Evolutionary conservation across 2,888 invertebrate genomes (phyloP).

Genomic region (Drosophila mettleri): DNA sequence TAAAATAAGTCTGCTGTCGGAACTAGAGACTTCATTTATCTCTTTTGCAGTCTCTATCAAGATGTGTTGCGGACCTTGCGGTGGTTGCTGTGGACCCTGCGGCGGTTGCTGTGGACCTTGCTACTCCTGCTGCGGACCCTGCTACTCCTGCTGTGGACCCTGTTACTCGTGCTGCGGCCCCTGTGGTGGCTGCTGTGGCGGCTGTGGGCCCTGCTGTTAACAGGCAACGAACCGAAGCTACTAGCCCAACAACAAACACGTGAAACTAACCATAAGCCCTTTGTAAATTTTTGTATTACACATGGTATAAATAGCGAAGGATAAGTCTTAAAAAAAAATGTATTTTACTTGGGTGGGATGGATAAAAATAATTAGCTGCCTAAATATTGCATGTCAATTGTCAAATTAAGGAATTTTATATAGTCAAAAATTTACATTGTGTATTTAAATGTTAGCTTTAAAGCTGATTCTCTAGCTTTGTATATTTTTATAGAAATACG

Average conservation of each 20-base stretch:
- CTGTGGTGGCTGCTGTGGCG: slow-evolving; percentile 1
- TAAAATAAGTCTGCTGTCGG: not conserved
- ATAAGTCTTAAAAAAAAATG: not conserved
- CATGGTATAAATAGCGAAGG: not conserved
- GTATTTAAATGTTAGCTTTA: too few species aligned
- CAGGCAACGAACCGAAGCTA: not conserved
- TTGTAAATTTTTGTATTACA: not conserved
- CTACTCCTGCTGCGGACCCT: slow-evolving; percentile 6
- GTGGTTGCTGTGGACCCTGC: slow-evolving; percentile 4
- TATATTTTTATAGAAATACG: too few species aligned
- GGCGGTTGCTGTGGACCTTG: not conserved
- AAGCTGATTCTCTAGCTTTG: too few species aligned
- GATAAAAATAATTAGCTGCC: not conserved
- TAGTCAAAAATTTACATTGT: too few species aligned
- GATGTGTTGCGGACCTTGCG: slow-evolving; percentile 16
- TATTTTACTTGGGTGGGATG: not conserved
- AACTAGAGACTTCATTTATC: not conserved
- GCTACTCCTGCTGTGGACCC: slow-evolving; percentile 8
- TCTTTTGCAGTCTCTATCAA: not conserved
- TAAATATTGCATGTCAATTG: too few species aligned
- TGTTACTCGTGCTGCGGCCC: slow-evolving; percentile 6
- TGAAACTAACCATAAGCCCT: not conserved
- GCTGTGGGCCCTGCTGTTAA: slow-evolving; percentile 6
- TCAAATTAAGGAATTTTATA: too few species aligned
- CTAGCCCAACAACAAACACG: not conserved